These are phyloP conservation scores for Diarsia brunnea DNA, from an alignment of 2,888 invertebrate genomes.

Conservation along the genomic window DNA sequence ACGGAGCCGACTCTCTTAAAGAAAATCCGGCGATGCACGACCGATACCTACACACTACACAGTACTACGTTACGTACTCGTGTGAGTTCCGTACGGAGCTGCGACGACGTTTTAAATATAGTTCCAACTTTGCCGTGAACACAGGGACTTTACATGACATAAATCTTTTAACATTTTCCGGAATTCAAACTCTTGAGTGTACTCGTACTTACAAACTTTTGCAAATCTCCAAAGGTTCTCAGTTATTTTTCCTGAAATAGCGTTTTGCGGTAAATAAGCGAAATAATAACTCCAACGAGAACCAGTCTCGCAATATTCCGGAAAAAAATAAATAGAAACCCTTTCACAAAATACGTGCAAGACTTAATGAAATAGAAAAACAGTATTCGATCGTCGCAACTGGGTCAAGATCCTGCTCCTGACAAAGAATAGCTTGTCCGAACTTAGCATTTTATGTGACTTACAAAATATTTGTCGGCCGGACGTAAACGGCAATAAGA, in stretches of 20 bases:
- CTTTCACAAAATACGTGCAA: constrained; percentile 51
- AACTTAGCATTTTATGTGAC: constrained; percentile 44
- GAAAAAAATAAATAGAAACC: constrained; percentile 53
- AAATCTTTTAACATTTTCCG: constrained; percentile 30
- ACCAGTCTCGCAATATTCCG: constrained; percentile 36
- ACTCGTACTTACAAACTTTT: constrained; percentile 15
- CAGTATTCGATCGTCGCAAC: constrained; percentile 52
- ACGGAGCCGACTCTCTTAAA: constrained; percentile 46
- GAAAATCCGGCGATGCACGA: constrained; percentile 44
- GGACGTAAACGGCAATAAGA: constrained; percentile 29
- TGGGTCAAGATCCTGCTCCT: constrained; percentile 48
- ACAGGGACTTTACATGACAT: constrained; percentile 23
- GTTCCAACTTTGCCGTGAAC: constrained; percentile 26
- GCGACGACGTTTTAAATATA: constrained; percentile 37
- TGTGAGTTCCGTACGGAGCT: constrained; percentile 26
- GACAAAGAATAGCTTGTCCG: constrained; percentile 27
- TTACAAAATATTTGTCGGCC: constrained; percentile 54
- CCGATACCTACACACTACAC: constrained; percentile 19
- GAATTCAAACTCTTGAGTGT: constrained; percentile 17
- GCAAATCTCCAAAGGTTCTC: constrained; percentile 16
- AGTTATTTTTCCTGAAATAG: constrained; percentile 28
- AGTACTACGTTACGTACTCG: constrained; percentile 10
- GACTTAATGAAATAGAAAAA: constrained; percentile 57
- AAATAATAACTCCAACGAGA: constrained; percentile 44
- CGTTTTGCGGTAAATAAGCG: constrained; percentile 48